Percentiles rank a stretch among this genome's conserved stretches.
Conservation (phyloP, 2,888 invertebrate species). For the Cantharis nigra region DNA sequence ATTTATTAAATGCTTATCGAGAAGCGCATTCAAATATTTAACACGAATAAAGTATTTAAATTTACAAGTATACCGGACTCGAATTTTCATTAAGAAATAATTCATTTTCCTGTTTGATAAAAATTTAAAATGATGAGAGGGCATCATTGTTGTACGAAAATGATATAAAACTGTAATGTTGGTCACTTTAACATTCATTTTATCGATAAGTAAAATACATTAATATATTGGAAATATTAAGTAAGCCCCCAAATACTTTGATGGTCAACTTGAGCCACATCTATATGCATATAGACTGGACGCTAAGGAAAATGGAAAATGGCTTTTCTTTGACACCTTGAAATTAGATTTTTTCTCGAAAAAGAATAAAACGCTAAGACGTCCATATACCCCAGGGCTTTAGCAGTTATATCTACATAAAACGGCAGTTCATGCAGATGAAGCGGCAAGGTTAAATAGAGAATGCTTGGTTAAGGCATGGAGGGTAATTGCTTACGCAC, state of each 20-base stretch:
- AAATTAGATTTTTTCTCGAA: slow-evolving; percentile 58
- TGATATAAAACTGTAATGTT: background rate
- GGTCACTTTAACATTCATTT: background rate
- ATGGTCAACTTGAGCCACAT: slow-evolving; percentile 48
- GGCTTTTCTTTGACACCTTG: slow-evolving; percentile 59
- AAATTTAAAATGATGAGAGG: background rate
- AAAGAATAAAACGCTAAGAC: slow-evolving; percentile 53
- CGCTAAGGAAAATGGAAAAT: slow-evolving; percentile 56
- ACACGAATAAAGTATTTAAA: background rate
- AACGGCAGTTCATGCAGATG: slow-evolving; percentile 38
- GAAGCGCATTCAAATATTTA: background rate
- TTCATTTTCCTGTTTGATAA: background rate
- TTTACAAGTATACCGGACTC: background rate
- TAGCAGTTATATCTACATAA: slow-evolving; percentile 53
- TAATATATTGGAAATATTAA: slow-evolving; percentile 11
- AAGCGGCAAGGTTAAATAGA: slow-evolving; percentile 39
- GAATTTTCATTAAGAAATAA: background rate
- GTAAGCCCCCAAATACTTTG: slow-evolving; percentile 43
- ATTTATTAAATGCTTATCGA: background rate
- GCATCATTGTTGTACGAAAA: background rate
- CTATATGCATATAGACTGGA: slow-evolving; percentile 41
- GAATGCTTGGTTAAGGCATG: slow-evolving; percentile 14
- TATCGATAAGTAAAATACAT: background rate
- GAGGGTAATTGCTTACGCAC: slow-evolving; percentile 37
- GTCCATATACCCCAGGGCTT: slow-evolving; percentile 51